Evolutionary conservation across 2,888 invertebrate genomes (phyloP).

Genomic region (Ecliptopera silaceata): DNA sequence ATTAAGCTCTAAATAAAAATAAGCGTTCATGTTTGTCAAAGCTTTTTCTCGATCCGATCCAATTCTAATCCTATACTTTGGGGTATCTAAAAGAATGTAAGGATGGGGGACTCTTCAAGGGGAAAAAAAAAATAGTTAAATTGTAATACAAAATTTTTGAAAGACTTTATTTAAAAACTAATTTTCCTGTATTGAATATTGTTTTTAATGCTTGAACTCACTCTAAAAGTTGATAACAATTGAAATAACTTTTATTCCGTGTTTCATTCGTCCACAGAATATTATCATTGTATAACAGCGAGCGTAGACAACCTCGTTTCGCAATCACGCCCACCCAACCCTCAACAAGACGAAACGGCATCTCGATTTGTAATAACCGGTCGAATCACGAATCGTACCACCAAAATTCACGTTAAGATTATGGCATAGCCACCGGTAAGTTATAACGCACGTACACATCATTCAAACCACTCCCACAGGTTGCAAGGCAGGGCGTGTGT

Average conservation of each 20-base stretch:
- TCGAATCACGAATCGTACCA: conserved; percentile 10
- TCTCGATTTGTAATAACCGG: background rate
- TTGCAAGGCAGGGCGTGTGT: conserved; percentile 63
- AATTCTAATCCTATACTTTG: background rate
- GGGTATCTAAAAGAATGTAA: background rate
- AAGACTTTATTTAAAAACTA: background rate
- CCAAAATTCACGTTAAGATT: conserved; percentile 18
- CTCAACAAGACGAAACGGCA: background rate
- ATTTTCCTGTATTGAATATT: conserved; percentile 3
- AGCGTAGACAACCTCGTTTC: background rate
- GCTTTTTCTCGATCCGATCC: background rate
- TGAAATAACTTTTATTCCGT: background rate
- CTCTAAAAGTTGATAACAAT: too few relatives aligned
- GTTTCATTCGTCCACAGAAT: background rate
- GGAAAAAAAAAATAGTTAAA: background rate
- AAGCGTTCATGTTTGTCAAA: background rate
- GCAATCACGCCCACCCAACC: background rate
- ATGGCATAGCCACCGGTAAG: conserved; percentile 25
- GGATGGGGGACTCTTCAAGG: too few relatives aligned
- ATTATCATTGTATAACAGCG: background rate
- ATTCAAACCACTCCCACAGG: conserved; percentile 79
- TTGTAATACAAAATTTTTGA: conserved; percentile 1
- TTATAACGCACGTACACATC: conserved; percentile 43
- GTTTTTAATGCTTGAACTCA: too few relatives aligned
- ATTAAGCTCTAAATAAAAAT: background rate